A percentile compares a stretch with the other conserved stretches of the same genome.
Conservation (phyloP, 2,113 vertebrate genomes). For the Epinephelus cyanopodus region DNA sequence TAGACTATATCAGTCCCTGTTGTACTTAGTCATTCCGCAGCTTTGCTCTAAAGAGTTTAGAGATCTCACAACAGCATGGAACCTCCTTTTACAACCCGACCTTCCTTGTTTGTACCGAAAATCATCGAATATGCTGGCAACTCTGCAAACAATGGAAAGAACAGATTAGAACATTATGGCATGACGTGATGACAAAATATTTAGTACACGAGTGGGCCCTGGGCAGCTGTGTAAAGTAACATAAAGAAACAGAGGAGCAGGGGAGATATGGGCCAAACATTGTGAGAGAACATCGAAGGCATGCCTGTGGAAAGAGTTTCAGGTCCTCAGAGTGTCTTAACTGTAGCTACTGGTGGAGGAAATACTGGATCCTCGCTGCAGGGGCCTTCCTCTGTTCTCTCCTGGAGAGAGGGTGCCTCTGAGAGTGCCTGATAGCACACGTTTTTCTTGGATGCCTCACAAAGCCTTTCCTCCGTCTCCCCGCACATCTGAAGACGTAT, state of each 20-base stretch:
- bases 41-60: conserved; percentile 59
- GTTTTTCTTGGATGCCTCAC: conserved; percentile 81
- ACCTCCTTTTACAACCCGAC: conserved; percentile 50
- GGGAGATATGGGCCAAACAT: conserved; percentile 26
- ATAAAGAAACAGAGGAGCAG: conserved; percentile 40
- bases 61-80: conserved; percentile 48
- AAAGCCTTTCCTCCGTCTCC: conserved; percentile 67
- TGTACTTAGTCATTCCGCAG: conserved; percentile 51
- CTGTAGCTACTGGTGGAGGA: conserved; percentile 68
- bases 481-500: conserved; percentile 77
- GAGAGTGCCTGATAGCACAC: conserved; percentile 69
- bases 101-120: conserved; percentile 56
- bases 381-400: conserved; percentile 77
- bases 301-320: conserved; percentile 34
- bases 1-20: conserved; percentile 64
- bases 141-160: conserved; percentile 64
- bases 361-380: conserved; percentile 68
- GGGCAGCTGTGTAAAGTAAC: conserved; percentile 41
- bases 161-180: conserved; percentile 50
- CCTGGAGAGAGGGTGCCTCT: conserved; percentile 63
- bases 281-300: conserved; percentile 34
- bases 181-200: conserved; percentile 45
- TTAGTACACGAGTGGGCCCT: conserved; percentile 39
- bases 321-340: conserved; percentile 46
- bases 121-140: conserved; percentile 45